Percentiles rank a stretch among this genome's conserved stretches.
Evolutionary conservation across 1,140 invertebrate species (phyloP).

Genomic region (Reticulitermes speratus): DNA sequence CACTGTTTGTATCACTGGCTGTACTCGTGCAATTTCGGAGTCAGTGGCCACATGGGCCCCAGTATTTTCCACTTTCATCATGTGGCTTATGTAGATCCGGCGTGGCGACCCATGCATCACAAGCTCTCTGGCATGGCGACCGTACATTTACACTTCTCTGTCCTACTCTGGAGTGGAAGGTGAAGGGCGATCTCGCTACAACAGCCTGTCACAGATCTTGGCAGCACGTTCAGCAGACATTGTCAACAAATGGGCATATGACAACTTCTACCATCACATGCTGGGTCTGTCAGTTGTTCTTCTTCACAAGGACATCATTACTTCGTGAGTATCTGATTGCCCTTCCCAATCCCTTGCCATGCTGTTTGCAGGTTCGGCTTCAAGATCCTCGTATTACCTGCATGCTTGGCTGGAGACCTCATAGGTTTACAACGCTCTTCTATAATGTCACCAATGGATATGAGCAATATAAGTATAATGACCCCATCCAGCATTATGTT

Average conservation of each 20-base stretch:
- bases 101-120: slow-evolving; percentile 62
- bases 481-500: slow-evolving; percentile 18
- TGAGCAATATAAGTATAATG: slow-evolving; percentile 19
- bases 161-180: slow-evolving; percentile 47
- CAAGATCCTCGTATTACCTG: slow-evolving; percentile 62
- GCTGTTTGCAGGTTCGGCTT: slow-evolving; percentile 56
- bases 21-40: not conserved
- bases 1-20: not conserved
- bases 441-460: not conserved
- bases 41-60: not conserved
- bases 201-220: slow-evolving; percentile 49
- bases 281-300: slow-evolving; percentile 63
- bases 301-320: slow-evolving; percentile 67
- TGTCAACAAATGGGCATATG: slow-evolving; percentile 56
- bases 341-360: not conserved
- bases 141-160: slow-evolving; percentile 52
- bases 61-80: slow-evolving; percentile 34
- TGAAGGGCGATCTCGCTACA: slow-evolving; percentile 44
- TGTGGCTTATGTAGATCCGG: slow-evolving; percentile 56
- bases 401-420: slow-evolving; percentile 61
- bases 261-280: slow-evolving; percentile 53
- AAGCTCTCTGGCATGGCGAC: slow-evolving; percentile 60
- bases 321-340: slow-evolving; percentile 53
- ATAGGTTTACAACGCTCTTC: not conserved
- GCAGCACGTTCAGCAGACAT: slow-evolving; percentile 51